Evolutionary conservation across 2,113 vertebrate species (phyloP), one percentile per base, ranked within the genome.

Genomic region (Bubalus kerabau): DNA sequence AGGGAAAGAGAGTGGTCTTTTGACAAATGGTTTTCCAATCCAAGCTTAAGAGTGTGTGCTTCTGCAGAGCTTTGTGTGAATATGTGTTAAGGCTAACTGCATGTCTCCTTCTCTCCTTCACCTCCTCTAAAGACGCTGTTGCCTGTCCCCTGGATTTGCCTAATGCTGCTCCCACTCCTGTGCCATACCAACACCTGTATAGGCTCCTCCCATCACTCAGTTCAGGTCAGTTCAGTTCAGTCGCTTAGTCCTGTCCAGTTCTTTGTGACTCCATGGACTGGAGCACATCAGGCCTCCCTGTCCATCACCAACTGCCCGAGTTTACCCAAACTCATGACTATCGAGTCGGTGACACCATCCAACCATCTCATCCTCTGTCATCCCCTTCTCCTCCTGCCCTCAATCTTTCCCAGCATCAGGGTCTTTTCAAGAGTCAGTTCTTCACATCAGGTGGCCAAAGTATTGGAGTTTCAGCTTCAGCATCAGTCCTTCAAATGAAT

Each of bases 51-150:
- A 54, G 30, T 11, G 12, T 7, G 4, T 12, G 13, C 85, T 12
- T 10, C 48, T 59, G 6, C 43, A 62, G 52, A 86, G 43, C 30
- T 15, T 54, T 4, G 2, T 24, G 16, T 4, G 24, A 46, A 13
- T 5, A 4, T 3, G 2, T n/a, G 16, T 7, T 16, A 46, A 16
- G 6, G 8, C 36, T 40, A 2, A 57, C 71, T 6, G 16, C 23
- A 7, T 2, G 26, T 62, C 57, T 43, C 71, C 12, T 23, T 28
- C 56, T 74, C 40, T 14, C 46, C 36, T 46, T 21, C n/a, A n/a
- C 48, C 13, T 43, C 13, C 48, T 64, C 23, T 24, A 14, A 12
- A 30, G 15, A 6, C 0, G 4, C 26, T 7, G 0, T 2, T 60
- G 21, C 52, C 9, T 59, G 54, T 14, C 26, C 32, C 24, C 83